A percentile compares a stretch with the other conserved stretches of the same genome.
Evolutionary conservation across 2,888 invertebrate genomes (phyloP).

Genomic region (Campaea margaritaria): DNA sequence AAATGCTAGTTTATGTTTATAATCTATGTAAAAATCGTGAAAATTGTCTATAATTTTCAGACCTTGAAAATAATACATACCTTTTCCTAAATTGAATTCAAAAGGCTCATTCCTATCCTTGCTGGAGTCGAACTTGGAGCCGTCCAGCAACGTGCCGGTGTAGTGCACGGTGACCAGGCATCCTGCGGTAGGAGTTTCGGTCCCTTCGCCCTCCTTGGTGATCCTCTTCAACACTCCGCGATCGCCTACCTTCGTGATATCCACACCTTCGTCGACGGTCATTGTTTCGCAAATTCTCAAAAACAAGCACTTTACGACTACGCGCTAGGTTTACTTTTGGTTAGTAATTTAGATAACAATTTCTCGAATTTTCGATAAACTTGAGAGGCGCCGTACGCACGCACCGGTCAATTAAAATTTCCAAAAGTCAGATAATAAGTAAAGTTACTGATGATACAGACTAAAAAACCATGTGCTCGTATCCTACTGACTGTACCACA

Average conservation of each 20-base stretch:
- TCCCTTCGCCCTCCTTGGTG: slow-evolving; percentile 89
- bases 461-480: no score
- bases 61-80: slow-evolving; percentile 70
- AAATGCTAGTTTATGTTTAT: no score
- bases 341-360: no score
- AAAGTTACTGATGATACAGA: no score
- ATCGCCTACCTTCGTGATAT: slow-evolving; percentile 81
- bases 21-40: no score
- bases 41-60: neutral
- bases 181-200: slow-evolving; percentile 89
- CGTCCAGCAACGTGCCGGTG: slow-evolving; percentile 94
- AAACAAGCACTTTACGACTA: neutral
- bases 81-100: slow-evolving; percentile 94
- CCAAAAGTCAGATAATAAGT: no score
- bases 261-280: slow-evolving; percentile 78
- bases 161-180: slow-evolving; percentile 92
- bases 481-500: no score
- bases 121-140: slow-evolving; percentile 97
- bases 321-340: no score
- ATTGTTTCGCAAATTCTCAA: slow-evolving; percentile 44
- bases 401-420: no score
- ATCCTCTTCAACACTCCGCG: slow-evolving; percentile 93
- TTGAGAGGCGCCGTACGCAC: no score
- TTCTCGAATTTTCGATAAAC: no score
- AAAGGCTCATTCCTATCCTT: slow-evolving; percentile 93